These are phyloP conservation scores for Hiodon alosoides DNA, from an alignment of 2,113 vertebrate species.

Conservation along the genomic window DNA sequence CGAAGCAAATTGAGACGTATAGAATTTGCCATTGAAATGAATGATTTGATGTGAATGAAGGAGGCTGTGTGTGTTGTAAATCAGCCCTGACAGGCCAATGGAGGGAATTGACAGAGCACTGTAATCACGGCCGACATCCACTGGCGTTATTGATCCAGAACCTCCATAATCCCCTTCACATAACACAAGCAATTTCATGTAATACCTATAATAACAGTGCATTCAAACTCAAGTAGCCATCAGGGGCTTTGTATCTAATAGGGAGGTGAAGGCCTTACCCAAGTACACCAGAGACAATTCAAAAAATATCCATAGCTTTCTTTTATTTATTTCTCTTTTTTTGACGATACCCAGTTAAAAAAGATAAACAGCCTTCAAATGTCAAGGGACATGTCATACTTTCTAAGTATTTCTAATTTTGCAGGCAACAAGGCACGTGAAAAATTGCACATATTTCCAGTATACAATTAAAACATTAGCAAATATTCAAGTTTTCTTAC, in stretches of 20 bases:
- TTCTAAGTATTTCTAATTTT: constrained; percentile 58
- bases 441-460: not conserved
- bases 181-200: constrained; percentile 94
- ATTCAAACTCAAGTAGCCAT: constrained; percentile 87
- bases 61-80: constrained; percentile 72
- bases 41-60: constrained; percentile 78
- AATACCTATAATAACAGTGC: constrained; percentile 95
- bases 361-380: constrained; percentile 63
- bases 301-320: constrained; percentile 52
- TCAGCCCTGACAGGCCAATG: constrained; percentile 78
- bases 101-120: constrained; percentile 85
- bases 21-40: constrained; percentile 80
- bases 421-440: constrained; percentile 35
- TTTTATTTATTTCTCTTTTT: constrained; percentile 56
- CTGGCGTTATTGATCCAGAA: constrained; percentile 96
- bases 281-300: constrained; percentile 57
- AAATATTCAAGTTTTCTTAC: no score
- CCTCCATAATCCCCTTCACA: constrained; percentile 90
- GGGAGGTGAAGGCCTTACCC: constrained; percentile 67
- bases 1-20: constrained; percentile 76
- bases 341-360: constrained; percentile 59
- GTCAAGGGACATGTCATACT: constrained; percentile 62
- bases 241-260: constrained; percentile 81
- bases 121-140: constrained; percentile 91
- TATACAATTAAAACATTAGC: no score